Base-by-base conservation (phyloP, 92 coral and sea anemone genomes). In the Montipora capitata region DNA sequence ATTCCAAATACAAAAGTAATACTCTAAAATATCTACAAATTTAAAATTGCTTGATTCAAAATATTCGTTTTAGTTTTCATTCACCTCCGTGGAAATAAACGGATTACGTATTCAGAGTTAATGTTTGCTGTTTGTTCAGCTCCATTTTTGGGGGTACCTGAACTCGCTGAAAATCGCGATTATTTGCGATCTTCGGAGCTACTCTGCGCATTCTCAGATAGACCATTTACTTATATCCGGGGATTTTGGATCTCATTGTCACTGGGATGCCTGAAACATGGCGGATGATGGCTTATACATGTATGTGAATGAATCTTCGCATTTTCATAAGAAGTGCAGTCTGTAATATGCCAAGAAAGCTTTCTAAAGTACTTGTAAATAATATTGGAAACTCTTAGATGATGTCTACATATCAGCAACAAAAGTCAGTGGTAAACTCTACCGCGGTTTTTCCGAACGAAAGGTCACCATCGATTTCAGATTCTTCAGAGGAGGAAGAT, bases 401-500 rank as follows among this genome's bases (percentile, higher is more conserved):
- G 5, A 95, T 95, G 98, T 90, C 98, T 91, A 74, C 80, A 49
- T 94, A 93, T 79, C 96, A 95, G 74, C 95, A 93, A 92, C 89
- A 92, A 68, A 91, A 85, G 82, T 92, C 94, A 74, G 83, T 89
- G 91, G 80, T 91, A 57, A 95, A 93, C 82, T 89, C 98, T 18
- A 89, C 91, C 93, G 96, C 93, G 92, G 92, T 93, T 82, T 86
- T 95, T 65, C 92, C 93, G 92, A 93, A 95, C 95, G 96, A 95
- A 86, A 93, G 98, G 91, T 95, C 96, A 91, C 99, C 99, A 78
- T 94, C 98, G 90, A 90, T 94, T 79, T 96, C 99, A 78, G 99
- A 98, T 85, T 98, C 99, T 80, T 97, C 98, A 51, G 99, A 95
- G 76, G 98, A 94, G 77, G 99, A 93, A 68, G 98, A 96, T 72